Base-by-base conservation (phyloP, 2,888 invertebrate genomes). In the Thymelicus lineola region DNA sequence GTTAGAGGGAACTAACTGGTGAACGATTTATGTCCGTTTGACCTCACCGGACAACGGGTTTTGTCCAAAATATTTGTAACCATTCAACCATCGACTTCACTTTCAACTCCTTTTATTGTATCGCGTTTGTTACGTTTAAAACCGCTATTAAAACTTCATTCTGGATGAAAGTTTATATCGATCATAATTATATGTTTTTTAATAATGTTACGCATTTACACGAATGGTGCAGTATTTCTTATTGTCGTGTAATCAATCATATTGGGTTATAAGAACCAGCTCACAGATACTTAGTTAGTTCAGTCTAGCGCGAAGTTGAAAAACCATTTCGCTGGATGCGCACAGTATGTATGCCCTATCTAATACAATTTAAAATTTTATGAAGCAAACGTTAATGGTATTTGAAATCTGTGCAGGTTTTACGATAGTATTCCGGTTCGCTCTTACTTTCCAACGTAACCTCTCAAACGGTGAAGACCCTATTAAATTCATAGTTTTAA, bases 51-150 rank as follows among this genome's bases (percentile, higher is more conserved):
- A 88, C 89, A 90, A 88, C 86, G 82, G 82, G 82, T 80, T 48
- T 81, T 84, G 86, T 83, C 88, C 87, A 85, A 89, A 90, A 91
- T 89, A 87, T 91, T 90, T 86, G 83, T 81, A 86, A 85, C 85
- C 87, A 84, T 86, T 86, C 87, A 85, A 80, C 75, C 83, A 76
- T 72, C 77, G 71, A 82, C 84, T 88, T 86, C 80, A 82, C 66
- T 65, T 76, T 72, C 62, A 73, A 74, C 66, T 74, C 45, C 60
- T 59, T 75, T 75, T 77, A 78, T 78, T 77, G 74, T 66, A 71
- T 75, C 82, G 86, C 82, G 77, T 78, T 83, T 81, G 83, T 84
- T 84, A 83, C 81, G 77, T 82, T 68, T 28, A 28, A 28, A 67
- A 64, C 58, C 72, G 76, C 48, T 71, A 58, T 65, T 38, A 65